A percentile compares a stretch with the other conserved stretches of the same genome.
phyloP scores from a whole-genome alignment of 1,140 invertebrate species.

The Drosophila littoralis region DNA sequence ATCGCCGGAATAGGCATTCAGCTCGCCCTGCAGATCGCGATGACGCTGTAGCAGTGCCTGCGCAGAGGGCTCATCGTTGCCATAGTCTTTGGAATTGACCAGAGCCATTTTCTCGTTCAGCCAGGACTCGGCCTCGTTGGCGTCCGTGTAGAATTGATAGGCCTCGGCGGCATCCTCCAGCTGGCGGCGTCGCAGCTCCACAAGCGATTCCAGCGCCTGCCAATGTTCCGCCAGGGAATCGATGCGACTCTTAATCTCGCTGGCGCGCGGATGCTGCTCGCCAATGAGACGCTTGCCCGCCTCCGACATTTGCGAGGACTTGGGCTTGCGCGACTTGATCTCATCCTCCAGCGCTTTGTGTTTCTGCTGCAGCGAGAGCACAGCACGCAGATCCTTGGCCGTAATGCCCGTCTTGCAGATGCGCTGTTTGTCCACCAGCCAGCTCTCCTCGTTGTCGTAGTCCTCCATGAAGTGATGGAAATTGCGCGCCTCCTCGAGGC shows the following conservation, averaged over 20 bases:
- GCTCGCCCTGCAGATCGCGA: conserved; percentile 94
- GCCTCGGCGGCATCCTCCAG: conserved; percentile 97
- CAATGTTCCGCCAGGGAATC: conserved; percentile 93
- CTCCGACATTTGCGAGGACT: conserved; percentile 91
- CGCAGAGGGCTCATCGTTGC: conserved; percentile 95
- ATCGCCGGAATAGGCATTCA: conserved; percentile 95
- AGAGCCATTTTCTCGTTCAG: conserved; percentile 96
- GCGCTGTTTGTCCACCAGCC: conserved; percentile 96
- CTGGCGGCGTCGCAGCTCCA: conserved; percentile 92
- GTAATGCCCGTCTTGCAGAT: conserved; percentile 95
- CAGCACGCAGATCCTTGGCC: conserved; percentile 96
- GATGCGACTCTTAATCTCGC: conserved; percentile 92
- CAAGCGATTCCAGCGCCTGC: conserved; percentile 93
- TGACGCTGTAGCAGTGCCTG: conserved; percentile 94
- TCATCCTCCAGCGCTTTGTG: conserved; percentile 97
- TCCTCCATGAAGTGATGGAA: conserved; percentile 98
- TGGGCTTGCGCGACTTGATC: conserved; percentile 93
- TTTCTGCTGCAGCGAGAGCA: conserved; percentile 95
- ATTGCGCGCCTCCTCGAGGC: conserved; percentile 95
- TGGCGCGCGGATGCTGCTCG: conserved; percentile 90
- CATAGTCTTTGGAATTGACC: conserved; percentile 94
- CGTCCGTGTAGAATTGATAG: conserved; percentile 97
- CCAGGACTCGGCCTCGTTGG: conserved; percentile 99
- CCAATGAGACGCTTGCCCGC: conserved; percentile 90
- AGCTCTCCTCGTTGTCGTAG: conserved; percentile 96